These are phyloP conservation scores for Tolypeutes matacus DNA, from an alignment of 2,797 vertebrate species.

Conservation along the genomic window DNA sequence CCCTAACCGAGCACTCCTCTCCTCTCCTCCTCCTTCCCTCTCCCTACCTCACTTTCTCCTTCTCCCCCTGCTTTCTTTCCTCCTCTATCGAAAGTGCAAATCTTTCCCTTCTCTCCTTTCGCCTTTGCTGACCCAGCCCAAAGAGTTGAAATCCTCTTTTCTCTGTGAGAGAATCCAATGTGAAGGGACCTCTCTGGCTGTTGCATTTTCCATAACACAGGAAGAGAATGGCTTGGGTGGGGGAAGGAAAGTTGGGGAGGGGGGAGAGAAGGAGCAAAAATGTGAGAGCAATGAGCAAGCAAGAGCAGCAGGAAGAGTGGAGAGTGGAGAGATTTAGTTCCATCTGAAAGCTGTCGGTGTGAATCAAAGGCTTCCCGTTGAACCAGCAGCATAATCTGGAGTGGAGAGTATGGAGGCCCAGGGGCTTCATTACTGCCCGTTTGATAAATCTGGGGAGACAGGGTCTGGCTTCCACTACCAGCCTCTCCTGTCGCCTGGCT, in stretches of 20 bases:
- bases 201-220: not conserved
- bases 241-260: not conserved
- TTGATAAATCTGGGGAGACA: conserved; percentile 87
- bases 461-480: conserved; percentile 54
- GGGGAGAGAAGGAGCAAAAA: conserved; percentile 58
- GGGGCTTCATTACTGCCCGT: conserved; percentile 85
- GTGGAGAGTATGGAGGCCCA: conserved; percentile 84
- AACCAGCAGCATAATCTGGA: conserved; percentile 82
- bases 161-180: conserved; percentile 52
- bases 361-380: conserved; percentile 87
- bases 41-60: not conserved
- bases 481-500: not conserved
- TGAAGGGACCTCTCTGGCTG: conserved; percentile 46
- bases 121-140: conserved; percentile 50
- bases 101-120: conserved; percentile 45
- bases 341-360: conserved; percentile 89
- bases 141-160: conserved; percentile 77
- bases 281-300: conserved; percentile 68
- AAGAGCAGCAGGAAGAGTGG: conserved; percentile 45
- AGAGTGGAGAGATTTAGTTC: conserved; percentile 86
- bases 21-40: too few species aligned
- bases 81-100: conserved; percentile 23
- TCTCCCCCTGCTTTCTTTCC: not conserved
- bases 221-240: conserved; percentile 71
- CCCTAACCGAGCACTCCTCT: not conserved